A percentile compares a stretch with the other conserved stretches of the same genome.
Evolutionary conservation across 2,113 vertebrate genomes (phyloP).

Genomic region (Mormoops blainvillei): DNA sequence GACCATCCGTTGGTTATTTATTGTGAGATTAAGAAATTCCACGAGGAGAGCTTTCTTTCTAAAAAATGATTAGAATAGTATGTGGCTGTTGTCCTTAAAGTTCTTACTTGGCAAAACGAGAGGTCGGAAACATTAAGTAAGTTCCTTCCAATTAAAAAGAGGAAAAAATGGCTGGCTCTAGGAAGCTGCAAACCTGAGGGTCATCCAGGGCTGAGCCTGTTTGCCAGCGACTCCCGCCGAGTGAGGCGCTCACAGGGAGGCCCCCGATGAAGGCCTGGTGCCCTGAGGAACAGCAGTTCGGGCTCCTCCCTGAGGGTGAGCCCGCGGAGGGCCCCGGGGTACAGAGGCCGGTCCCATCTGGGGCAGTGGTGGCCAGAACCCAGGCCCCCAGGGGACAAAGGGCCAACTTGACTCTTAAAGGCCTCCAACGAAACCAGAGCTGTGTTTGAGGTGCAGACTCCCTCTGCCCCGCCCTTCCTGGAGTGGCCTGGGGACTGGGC

Average conservation of each 20-base stretch:
- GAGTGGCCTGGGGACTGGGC: neutral
- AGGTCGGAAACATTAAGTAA: neutral
- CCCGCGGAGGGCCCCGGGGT: too few species aligned
- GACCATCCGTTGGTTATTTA: neutral
- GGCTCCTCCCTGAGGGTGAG: neutral
- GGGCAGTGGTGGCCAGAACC: neutral
- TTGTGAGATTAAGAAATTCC: neutral
- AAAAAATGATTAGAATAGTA: neutral
- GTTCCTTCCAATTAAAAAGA: neutral
- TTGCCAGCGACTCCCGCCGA: rapidly evolving
- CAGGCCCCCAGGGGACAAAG: neutral
- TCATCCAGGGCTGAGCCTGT: neutral
- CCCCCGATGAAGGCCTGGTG: too few species aligned
- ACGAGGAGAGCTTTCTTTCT: neutral
- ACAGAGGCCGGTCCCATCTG: neutral
- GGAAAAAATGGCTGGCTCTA: neutral
- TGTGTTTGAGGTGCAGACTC: neutral
- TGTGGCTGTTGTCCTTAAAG: neutral
- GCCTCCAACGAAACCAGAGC: neutral
- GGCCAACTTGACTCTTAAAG: neutral
- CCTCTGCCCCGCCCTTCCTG: neutral
- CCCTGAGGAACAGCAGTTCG: too few species aligned
- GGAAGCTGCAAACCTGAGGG: neutral
- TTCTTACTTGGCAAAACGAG: neutral
- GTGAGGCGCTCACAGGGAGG: neutral